A percentile compares a stretch with the other conserved stretches of the same genome.
Conservation (phyloP, 2,797 vertebrate species). For the Anableps anableps region DNA sequence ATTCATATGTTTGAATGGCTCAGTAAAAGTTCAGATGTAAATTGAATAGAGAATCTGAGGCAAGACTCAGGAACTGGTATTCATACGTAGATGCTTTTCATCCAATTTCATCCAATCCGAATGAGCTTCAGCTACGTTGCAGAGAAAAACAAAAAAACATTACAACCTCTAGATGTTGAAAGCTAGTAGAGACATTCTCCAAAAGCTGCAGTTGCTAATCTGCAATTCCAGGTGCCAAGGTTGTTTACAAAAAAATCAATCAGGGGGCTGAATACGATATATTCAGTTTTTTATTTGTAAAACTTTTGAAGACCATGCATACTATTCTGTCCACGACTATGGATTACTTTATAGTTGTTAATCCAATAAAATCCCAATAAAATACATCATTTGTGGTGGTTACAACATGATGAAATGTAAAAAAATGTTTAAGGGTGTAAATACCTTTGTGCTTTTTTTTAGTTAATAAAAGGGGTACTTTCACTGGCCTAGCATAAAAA, state of each 20-base stretch:
- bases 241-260: not conserved
- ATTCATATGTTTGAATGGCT: not conserved
- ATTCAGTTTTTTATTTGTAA: too few species aligned
- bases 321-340: not conserved
- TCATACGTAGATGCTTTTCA: not conserved
- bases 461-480: not conserved
- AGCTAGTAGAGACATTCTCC: not conserved
- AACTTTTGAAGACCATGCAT: not conserved
- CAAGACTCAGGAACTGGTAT: too few species aligned
- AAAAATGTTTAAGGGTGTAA: not conserved
- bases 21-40: not conserved
- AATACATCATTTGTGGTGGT: not conserved
- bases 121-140: not conserved
- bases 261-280: not conserved
- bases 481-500: not conserved
- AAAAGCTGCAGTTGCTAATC: not conserved
- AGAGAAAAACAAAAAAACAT: not conserved
- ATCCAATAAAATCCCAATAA: not conserved
- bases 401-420: not conserved
- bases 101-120: too few species aligned
- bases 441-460: not conserved
- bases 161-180: not conserved
- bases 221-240: not conserved
- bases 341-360: not conserved
- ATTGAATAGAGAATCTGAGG: too few species aligned